Percentiles rank a stretch among this genome's conserved stretches.
Evolutionary conservation across 2,888 invertebrate species (phyloP).

Genomic region (Ommatoiulus sabulosus): DNA sequence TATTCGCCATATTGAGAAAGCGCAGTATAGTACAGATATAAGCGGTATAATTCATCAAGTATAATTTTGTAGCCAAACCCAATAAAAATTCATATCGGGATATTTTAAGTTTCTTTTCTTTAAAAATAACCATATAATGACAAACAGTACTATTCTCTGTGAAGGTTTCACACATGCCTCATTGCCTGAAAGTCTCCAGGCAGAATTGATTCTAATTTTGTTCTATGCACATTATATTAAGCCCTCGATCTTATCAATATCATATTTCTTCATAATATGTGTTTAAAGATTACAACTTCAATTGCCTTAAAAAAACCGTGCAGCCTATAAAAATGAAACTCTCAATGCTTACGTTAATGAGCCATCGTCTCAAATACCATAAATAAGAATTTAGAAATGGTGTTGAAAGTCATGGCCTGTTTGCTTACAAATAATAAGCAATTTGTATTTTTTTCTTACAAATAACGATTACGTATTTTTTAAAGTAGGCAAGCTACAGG

Average conservation of each 20-base stretch:
- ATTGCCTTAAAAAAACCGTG: background rate
- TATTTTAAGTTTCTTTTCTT: too few species aligned
- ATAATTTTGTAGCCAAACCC: background rate
- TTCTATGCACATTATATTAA: too few species aligned
- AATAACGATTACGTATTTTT: background rate
- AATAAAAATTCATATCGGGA: background rate
- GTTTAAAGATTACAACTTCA: background rate
- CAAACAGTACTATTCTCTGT: too few species aligned
- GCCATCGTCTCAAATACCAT: background rate
- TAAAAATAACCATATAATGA: too few species aligned
- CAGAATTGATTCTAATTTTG: too few species aligned
- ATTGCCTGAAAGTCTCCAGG: too few species aligned
- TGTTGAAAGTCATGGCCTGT: conserved; percentile 43
- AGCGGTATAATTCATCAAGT: background rate
- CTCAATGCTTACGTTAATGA: background rate
- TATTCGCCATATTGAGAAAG: background rate
- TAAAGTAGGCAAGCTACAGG: background rate
- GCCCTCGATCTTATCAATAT: background rate
- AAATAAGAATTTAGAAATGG: conserved; percentile 1
- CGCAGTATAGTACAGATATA: background rate
- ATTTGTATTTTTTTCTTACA: background rate
- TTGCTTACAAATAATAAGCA: background rate
- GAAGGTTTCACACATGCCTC: too few species aligned
- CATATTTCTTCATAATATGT: background rate
- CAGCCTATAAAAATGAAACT: background rate